Base-by-base conservation (phyloP, 2,797 vertebrate species). In the Ciconia nigra region DNA sequence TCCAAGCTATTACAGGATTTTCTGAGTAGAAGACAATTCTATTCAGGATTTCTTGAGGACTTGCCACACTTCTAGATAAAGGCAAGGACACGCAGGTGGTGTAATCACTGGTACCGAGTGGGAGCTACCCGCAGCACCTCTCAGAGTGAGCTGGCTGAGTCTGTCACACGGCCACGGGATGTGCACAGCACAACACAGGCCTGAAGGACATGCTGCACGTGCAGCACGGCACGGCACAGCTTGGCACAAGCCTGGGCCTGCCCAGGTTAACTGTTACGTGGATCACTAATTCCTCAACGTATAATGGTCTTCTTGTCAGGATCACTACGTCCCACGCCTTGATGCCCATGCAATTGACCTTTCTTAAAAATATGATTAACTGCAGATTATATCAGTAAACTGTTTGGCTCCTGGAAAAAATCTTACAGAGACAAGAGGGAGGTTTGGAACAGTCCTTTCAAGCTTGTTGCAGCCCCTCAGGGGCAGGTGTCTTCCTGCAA, bases 91-190 rank as follows among this genome's bases (percentile, higher is more conserved):
- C 0, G 7, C 33, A 19, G 58, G 31, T 66, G 69, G 20, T 10
- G 4, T 22, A 42, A 20, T 89, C 57, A 8, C 11, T 1, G 3
- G 19, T 55, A 24, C 29, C 1, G 21, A 41, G n/a, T 31, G 17
- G 66, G 62, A 93, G 62, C 74, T 90, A 62, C 54, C 28, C 0
- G 2, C 67, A 52, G 73, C 65, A 51, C n/a, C 25, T 47, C 31
- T 35, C 54, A 11, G 13, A 33, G n/a, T 25, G 42, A 39, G 16
- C 42, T 41, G 73, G 29, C 55, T 2, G 6, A 42, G 61, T 21
- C 42, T 31, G 9, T 67, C 21, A 2, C 4, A 11, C 3, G 0
- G 59, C 58, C 19, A 2, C 1, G 2, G 31, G 31, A 33, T 7
- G 31, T 9, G 11, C 59, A 19, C 7, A 39, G 71, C 74, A 47